Conservation (phyloP, 2,113 vertebrate genomes). For the Pan paniscus region DNA sequence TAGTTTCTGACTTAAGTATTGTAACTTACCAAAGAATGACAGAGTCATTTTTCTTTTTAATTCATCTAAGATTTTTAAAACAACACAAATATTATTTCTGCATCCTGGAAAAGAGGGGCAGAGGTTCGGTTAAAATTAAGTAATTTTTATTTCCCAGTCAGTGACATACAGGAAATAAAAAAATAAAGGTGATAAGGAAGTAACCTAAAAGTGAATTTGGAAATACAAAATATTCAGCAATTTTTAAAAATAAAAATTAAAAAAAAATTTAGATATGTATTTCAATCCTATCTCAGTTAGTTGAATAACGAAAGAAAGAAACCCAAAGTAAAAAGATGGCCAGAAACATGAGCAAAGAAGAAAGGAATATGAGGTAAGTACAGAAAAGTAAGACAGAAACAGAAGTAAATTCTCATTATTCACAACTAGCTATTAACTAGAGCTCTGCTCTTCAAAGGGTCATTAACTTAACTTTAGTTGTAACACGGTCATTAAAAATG, state of each 20-base stretch:
- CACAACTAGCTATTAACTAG: not conserved
- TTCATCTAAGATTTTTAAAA: not conserved
- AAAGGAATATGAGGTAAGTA: not conserved
- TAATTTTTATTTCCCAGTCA: not conserved
- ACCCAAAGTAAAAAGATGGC: not conserved
- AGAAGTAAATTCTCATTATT: not conserved
- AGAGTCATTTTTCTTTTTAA: not conserved
- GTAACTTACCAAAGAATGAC: not conserved
- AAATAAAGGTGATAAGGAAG: not conserved
- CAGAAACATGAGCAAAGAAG: not conserved
- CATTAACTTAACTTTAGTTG: not conserved
- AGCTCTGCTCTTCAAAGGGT: not conserved
- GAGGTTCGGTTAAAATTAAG: not conserved
- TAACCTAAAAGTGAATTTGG: not conserved
- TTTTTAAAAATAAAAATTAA: not conserved
- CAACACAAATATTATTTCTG: not conserved
- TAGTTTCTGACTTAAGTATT: not conserved
- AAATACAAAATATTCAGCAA: not conserved
- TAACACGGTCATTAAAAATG: not conserved
- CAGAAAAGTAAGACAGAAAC: not conserved
- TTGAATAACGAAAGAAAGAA: too few relatives aligned
- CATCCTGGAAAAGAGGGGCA: not conserved
- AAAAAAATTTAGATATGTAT: not conserved
- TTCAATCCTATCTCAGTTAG: not conserved
- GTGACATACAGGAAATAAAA: not conserved